phyloP scores from a whole-genome alignment of 2,113 vertebrate genomes.

The Papio anubis region DNA sequence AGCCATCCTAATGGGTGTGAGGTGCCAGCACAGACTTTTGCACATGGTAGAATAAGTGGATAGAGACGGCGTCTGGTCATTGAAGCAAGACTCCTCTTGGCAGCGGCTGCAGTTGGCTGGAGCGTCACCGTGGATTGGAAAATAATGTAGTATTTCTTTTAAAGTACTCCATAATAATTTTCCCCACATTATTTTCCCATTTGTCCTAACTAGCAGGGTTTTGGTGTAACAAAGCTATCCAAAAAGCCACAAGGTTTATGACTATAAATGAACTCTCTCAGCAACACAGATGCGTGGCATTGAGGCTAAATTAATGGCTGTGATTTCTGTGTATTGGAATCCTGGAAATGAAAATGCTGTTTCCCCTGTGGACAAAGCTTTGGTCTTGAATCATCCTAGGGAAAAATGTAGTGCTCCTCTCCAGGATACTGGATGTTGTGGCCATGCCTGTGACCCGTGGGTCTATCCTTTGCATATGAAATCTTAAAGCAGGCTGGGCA shows the following conservation, averaged over 20 bases:
- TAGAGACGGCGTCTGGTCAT: background rate
- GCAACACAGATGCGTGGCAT: fast-evolving
- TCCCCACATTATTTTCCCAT: background rate
- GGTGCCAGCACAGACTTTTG: background rate
- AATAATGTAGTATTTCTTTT: background rate
- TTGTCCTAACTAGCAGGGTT: background rate
- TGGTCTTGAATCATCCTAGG: background rate
- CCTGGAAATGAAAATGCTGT: background rate
- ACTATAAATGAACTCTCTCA: background rate
- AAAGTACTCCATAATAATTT: background rate
- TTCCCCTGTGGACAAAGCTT: background rate
- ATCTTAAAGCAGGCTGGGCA: background rate
- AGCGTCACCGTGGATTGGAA: background rate
- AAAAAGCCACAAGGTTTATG: background rate
- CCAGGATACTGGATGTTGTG: background rate
- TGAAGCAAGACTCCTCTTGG: background rate
- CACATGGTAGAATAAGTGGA: background rate
- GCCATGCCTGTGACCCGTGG: background rate
- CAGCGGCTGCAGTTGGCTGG: background rate
- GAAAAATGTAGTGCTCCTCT: background rate
- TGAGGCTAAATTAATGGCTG: background rate
- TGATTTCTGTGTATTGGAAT: background rate
- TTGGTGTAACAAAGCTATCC: background rate
- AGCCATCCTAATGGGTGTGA: background rate
- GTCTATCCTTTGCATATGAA: background rate